Evolutionary conservation across 2,113 vertebrate species (phyloP).

Genomic region (Heterocephalus glaber): DNA sequence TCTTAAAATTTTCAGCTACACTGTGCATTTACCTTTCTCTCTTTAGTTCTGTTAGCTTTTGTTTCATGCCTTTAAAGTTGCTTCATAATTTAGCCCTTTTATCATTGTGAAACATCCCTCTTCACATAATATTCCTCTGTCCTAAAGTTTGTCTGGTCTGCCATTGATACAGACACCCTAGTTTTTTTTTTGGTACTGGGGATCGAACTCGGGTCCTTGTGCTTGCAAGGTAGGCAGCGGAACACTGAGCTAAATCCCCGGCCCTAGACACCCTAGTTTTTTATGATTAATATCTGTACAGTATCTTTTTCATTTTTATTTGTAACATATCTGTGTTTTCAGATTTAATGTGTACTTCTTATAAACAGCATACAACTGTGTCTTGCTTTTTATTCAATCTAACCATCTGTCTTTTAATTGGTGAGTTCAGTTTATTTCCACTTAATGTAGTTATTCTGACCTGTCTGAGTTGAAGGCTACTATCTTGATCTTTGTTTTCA

Average conservation of each 20-base stretch:
- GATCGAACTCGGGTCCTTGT: too few species aligned
- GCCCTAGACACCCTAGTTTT: not conserved
- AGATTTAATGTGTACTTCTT: not conserved
- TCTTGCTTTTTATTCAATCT: not conserved
- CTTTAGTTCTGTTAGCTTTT: not conserved
- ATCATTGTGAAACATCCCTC: not conserved
- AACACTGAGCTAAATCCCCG: too few species aligned
- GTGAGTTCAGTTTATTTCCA: not conserved
- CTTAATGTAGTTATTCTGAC: not conserved
- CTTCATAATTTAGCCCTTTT: not conserved
- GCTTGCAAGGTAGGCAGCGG: too few species aligned
- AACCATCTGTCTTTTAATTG: not conserved
- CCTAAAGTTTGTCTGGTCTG: not conserved
- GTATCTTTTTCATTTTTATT: not conserved
- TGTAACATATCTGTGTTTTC: not conserved
- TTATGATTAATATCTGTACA: not conserved
- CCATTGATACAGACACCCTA: not conserved
- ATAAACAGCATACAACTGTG: not conserved
- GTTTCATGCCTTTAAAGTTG: not conserved
- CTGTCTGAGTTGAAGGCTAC: not conserved
- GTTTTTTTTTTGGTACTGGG: too few species aligned
- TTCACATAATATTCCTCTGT: not conserved
- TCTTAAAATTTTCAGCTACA: not conserved
- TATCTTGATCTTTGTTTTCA: slow-evolving; percentile 24
- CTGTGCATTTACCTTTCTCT: not conserved